Percentiles rank a stretch among this genome's conserved stretches.
phyloP scores from a whole-genome alignment of 2,113 vertebrate species.

The Centrocercus urophasianus region DNA sequence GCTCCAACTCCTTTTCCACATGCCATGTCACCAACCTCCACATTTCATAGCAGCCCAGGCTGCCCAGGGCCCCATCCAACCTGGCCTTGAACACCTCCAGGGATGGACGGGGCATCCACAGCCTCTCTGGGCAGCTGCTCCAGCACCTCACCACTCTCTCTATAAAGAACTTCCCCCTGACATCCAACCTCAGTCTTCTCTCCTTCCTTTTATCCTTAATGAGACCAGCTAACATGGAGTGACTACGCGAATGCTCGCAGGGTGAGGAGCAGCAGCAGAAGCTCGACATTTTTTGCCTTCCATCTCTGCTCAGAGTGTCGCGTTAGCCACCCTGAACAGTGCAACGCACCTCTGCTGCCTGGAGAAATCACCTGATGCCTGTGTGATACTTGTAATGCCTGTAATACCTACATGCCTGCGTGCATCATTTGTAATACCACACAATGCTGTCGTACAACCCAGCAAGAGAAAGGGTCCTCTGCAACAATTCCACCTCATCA shows the following conservation, averaged over 20 bases:
- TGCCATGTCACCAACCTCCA: too few species aligned
- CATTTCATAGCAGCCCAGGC: too few species aligned
- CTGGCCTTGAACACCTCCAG: too few species aligned
- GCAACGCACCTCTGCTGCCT: neutral
- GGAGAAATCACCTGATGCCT: neutral
- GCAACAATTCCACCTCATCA: neutral
- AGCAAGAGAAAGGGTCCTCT: neutral
- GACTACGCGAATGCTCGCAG: neutral
- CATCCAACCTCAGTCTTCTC: too few species aligned
- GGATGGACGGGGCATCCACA: too few species aligned
- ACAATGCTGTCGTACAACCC: neutral
- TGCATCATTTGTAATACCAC: neutral
- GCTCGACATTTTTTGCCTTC: neutral
- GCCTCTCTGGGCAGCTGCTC: too few species aligned
- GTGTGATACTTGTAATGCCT: neutral
- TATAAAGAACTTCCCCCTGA: too few species aligned
- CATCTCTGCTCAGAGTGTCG: neutral
- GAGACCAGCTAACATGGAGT: constrained; percentile 3
- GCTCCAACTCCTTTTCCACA: too few species aligned
- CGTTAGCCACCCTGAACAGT: neutral
- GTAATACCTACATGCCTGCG: too few species aligned
- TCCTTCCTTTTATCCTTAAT: neutral
- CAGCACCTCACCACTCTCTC: too few species aligned
- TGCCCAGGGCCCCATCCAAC: too few species aligned
- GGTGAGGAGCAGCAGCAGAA: neutral